Evolutionary conservation across 2,888 invertebrate species (phyloP).

Genomic region (Drosophila fungiperda): DNA sequence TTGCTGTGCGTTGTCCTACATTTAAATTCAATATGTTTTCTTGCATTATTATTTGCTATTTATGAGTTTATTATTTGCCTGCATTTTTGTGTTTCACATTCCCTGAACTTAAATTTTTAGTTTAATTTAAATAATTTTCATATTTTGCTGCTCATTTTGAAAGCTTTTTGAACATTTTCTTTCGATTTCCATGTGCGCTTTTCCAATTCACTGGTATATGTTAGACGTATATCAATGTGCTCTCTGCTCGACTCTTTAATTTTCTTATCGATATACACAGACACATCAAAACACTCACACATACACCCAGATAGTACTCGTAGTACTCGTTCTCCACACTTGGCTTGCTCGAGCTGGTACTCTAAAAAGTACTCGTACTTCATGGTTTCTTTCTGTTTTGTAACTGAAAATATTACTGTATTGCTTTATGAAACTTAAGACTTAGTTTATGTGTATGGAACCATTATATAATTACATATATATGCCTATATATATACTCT

Average conservation of each 20-base stretch:
- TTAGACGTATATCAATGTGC: conserved; percentile 48
- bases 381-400: conserved; percentile 45
- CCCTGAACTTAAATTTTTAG: conserved; percentile 5
- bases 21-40: conserved; percentile 13
- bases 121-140: background rate
- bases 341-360: conserved; percentile 43
- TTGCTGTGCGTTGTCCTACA: conserved; percentile 66
- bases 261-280: conserved; percentile 27
- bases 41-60: conserved; percentile 31
- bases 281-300: conserved; percentile 26
- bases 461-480: conserved; percentile 39
- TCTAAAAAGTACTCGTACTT: conserved; percentile 27
- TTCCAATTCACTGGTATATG: conserved; percentile 39
- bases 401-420: conserved; percentile 59
- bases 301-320: conserved; percentile 25
- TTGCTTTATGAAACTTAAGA: conserved; percentile 46
- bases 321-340: conserved; percentile 33
- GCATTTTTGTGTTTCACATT: background rate
- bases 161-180: conserved; percentile 9
- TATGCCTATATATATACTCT: conserved; percentile 39
- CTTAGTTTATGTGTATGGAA: conserved; percentile 56
- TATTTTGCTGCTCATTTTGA: conserved; percentile 21
- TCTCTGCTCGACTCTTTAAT: conserved; percentile 46
- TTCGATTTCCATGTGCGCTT: conserved; percentile 33
- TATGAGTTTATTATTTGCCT: conserved; percentile 18